phyloP scores from a whole-genome alignment of 2,113 vertebrate species.

The Nestor notabilis region DNA sequence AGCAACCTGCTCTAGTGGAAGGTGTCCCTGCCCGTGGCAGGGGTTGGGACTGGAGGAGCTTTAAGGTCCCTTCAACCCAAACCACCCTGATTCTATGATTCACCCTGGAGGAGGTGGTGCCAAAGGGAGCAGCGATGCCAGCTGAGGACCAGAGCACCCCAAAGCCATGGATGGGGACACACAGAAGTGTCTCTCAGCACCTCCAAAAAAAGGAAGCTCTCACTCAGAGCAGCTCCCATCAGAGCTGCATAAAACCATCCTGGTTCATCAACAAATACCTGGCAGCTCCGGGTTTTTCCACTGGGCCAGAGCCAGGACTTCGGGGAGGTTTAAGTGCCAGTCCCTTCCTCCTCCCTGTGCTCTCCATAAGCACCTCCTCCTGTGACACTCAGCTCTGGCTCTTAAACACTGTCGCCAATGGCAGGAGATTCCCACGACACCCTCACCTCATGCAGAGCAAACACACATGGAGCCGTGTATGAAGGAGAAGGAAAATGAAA shows the following conservation, averaged over 20 bases:
- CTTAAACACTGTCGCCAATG: fast-evolving
- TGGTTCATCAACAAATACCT: background rate
- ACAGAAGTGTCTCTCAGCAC: fast-evolving
- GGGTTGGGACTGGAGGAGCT: background rate
- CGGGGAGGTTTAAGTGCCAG: fast-evolving
- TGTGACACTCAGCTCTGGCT: background rate
- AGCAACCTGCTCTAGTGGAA: background rate
- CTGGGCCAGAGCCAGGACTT: background rate
- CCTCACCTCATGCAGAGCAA: fast-evolving
- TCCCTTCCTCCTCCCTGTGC: background rate
- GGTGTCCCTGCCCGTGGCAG: background rate
- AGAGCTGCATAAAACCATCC: background rate
- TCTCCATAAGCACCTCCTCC: background rate
- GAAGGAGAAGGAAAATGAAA: background rate
- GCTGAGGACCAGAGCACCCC: background rate
- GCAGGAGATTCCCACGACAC: background rate
- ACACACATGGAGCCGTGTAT: fast-evolving
- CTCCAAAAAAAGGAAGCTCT: background rate
- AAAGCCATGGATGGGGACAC: fast-evolving
- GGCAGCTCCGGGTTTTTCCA: background rate
- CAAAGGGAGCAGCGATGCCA: fast-evolving
- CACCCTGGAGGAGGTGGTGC: fast-evolving
- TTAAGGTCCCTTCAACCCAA: background rate
- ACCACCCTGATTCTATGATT: background rate
- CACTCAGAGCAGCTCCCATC: fast-evolving